A percentile compares a stretch with the other conserved stretches of the same genome.
Conservation (phyloP, 2,888 invertebrate species). For the Cryptus viduatorius region DNA sequence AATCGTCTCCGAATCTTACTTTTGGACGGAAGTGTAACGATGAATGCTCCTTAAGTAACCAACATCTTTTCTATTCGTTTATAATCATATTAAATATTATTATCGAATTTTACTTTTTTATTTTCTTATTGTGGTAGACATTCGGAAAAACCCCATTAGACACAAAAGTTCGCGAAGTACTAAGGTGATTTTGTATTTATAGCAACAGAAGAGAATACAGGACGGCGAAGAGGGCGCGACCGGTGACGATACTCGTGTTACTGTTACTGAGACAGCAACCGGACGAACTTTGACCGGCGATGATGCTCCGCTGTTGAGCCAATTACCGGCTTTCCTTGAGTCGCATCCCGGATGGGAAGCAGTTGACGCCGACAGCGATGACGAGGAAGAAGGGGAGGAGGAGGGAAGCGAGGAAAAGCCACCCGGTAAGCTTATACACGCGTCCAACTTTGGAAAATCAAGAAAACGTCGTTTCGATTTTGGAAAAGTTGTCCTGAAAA, state of each 20-base stretch:
- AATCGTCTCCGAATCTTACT: too few relatives aligned
- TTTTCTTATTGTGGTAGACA: neutral
- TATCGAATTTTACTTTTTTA: neutral
- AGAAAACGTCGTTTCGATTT: neutral
- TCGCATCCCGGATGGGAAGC: conserved; percentile 98
- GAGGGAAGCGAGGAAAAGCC: conserved; percentile 85
- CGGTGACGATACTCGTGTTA: conserved; percentile 93
- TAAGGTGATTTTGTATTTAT: neutral
- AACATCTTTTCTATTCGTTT: too few relatives aligned
- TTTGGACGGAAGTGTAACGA: too few relatives aligned
- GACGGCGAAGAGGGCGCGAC: conserved; percentile 90
- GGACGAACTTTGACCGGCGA: conserved; percentile 92
- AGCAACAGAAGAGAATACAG: conserved; percentile 89
- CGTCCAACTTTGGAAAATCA: conserved; percentile 9
- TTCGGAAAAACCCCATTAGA: neutral
- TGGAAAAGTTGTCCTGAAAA: neutral
- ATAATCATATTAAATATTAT: neutral
- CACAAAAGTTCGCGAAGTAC: neutral
- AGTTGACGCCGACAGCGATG: conserved; percentile 90
- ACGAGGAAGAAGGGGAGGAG: conserved; percentile 88
- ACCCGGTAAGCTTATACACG: conserved; percentile 54
- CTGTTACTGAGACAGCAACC: conserved; percentile 94
- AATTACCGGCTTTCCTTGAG: conserved; percentile 94
- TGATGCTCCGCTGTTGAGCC: conserved; percentile 94
- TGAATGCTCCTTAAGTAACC: too few relatives aligned